phyloP scores from a whole-genome alignment of 2,888 invertebrate species.

The Apamea epomidion region DNA sequence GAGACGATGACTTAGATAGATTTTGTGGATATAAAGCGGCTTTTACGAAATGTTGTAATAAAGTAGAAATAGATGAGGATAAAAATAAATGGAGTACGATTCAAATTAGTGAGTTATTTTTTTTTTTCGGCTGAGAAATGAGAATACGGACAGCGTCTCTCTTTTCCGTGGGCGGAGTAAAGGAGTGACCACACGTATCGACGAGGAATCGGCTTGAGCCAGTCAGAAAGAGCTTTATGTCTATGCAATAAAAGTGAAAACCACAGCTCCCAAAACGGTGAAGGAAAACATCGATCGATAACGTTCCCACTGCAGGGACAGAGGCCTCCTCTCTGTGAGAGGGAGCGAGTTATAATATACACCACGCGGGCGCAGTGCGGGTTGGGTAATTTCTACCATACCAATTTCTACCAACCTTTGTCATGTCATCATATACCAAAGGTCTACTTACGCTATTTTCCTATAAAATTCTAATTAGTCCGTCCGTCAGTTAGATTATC shows the following conservation, averaged over 20 bases:
- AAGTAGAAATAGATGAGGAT: conserved; percentile 3
- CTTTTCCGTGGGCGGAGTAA: not conserved
- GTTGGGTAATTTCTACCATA: too few species aligned
- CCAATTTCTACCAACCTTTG: too few species aligned
- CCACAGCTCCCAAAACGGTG: too few species aligned
- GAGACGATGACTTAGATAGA: conserved; percentile 58
- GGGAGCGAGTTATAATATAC: not conserved
- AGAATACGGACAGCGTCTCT: not conserved
- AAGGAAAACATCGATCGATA: too few species aligned
- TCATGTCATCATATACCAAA: too few species aligned
- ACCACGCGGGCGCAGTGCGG: not conserved
- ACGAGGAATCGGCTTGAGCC: not conserved
- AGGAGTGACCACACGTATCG: not conserved
- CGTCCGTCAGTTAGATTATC: too few species aligned
- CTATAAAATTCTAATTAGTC: too few species aligned
- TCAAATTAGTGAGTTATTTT: not conserved
- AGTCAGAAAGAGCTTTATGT: not conserved
- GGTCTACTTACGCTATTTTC: too few species aligned
- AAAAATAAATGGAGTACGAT: conserved; percentile 10
- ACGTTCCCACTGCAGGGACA: too few species aligned
- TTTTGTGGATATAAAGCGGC: conserved; percentile 25
- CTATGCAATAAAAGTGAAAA: too few species aligned
- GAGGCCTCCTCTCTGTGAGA: not conserved
- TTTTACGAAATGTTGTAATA: conserved; percentile 11
- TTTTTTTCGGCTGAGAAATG: not conserved